Percentiles rank a stretch among this genome's conserved stretches.
Conservation (phyloP, 2,113 vertebrate genomes). For the Rallus limicola region DNA sequence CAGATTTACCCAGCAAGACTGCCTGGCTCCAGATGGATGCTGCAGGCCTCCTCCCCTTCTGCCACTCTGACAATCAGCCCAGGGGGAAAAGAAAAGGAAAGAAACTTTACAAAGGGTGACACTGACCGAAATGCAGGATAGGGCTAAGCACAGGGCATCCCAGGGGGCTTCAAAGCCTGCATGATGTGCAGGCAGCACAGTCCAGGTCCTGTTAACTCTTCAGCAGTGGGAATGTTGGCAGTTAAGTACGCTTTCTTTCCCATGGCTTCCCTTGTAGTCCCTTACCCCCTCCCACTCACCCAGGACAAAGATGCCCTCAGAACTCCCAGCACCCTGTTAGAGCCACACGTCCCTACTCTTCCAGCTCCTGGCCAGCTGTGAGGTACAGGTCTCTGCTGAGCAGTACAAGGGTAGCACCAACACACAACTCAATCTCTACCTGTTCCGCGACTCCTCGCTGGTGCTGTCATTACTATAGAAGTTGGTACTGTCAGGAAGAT, state of each 20-base stretch:
- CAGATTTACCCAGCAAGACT: background rate
- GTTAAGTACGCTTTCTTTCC: conserved; percentile 14
- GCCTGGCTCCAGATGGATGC: conserved; percentile 22
- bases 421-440: conserved; percentile 74
- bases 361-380: conserved; percentile 75
- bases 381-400: conserved; percentile 78
- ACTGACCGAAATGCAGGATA: background rate
- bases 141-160: conserved; percentile 26
- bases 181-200: background rate
- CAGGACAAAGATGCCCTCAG: conserved; percentile 10
- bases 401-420: conserved; percentile 74
- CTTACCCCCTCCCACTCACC: background rate
- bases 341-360: conserved; percentile 33
- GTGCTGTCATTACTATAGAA: conserved; percentile 72
- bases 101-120: conserved; percentile 34
- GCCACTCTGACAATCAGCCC: background rate
- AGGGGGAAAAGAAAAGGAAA: conserved; percentile 30
- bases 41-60: background rate
- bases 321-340: conserved; percentile 7
- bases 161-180: conserved; percentile 30
- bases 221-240: conserved; percentile 41
- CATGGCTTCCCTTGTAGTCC: conserved; percentile 13
- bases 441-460: conserved; percentile 76
- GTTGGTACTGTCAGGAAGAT: conserved; percentile 70
- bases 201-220: conserved; percentile 22